Percentiles rank a stretch among this genome's conserved stretches.
Conservation (phyloP, 2,113 vertebrate genomes). For the Lipophrys pholis region DNA sequence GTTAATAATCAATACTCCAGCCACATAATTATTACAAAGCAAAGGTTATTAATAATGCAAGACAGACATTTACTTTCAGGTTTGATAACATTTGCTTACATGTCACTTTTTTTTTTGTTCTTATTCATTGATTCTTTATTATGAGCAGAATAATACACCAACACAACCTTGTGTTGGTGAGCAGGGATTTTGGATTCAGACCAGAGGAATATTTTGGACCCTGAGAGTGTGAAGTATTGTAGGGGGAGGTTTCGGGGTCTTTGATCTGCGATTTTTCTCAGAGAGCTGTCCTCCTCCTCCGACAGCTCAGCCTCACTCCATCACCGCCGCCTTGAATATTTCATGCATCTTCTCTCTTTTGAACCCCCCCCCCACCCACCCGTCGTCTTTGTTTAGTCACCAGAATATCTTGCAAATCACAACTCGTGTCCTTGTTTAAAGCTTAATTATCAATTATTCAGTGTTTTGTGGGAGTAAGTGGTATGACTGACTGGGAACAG, state of each 20-base stretch:
- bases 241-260: slow-evolving; percentile 18
- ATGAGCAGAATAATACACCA: neutral
- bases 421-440: slow-evolving; percentile 54
- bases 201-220: slow-evolving; percentile 37
- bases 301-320: slow-evolving; percentile 37
- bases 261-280: slow-evolving; percentile 62
- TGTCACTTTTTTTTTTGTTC: neutral
- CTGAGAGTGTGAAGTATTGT: slow-evolving; percentile 53
- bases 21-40: slow-evolving; percentile 28
- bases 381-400: slow-evolving; percentile 51
- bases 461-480: slow-evolving; percentile 18
- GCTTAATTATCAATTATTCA: slow-evolving; percentile 62
- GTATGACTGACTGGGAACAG: slow-evolving; percentile 38
- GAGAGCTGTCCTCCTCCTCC: slow-evolving; percentile 38
- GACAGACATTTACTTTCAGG: slow-evolving; percentile 35
- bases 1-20: slow-evolving; percentile 28
- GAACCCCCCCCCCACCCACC: slow-evolving; percentile 24
- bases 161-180: slow-evolving; percentile 2
- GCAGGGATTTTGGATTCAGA: slow-evolving; percentile 37
- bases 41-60: slow-evolving; percentile 40
- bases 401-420: slow-evolving; percentile 55
- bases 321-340: slow-evolving; percentile 65
- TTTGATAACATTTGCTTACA: slow-evolving; percentile 21
- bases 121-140: slow-evolving; percentile 8
- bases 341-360: slow-evolving; percentile 35